Evolutionary conservation across 1,140 invertebrate genomes (phyloP).

Genomic region (Neotoxoptera formosana): DNA sequence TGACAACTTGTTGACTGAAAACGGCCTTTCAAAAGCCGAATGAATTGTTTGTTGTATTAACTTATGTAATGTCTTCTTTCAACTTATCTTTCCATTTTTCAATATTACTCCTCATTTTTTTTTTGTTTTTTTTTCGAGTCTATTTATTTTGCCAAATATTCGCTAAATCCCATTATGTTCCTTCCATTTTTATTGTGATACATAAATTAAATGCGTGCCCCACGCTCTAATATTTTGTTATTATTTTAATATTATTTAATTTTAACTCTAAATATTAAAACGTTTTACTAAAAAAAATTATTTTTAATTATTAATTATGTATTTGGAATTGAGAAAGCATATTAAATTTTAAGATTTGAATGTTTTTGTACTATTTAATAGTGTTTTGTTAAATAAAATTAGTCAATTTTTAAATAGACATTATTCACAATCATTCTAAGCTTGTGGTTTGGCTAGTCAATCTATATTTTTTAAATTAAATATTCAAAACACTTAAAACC

Average conservation of each 20-base stretch:
- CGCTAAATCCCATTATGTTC: slow-evolving; percentile 40
- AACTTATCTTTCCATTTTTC: slow-evolving; percentile 14
- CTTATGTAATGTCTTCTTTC: slow-evolving; percentile 37
- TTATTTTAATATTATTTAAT: slow-evolving; percentile 37
- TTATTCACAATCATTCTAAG: slow-evolving; percentile 1
- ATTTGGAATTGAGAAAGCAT: background rate
- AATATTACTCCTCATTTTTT: slow-evolving; percentile 31
- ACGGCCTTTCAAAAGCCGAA: slow-evolving; percentile 34
- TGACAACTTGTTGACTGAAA: slow-evolving; percentile 37
- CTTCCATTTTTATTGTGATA: slow-evolving; percentile 57
- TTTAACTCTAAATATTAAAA: background rate
- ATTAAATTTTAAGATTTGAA: slow-evolving; percentile 26
- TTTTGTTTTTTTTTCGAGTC: background rate
- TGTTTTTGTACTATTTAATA: slow-evolving; percentile 38
- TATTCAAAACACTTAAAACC: background rate
- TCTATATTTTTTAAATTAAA: slow-evolving; percentile 11
- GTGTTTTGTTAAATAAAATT: slow-evolving; percentile 31
- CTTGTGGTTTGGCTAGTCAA: slow-evolving; percentile 32
- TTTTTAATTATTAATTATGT: slow-evolving; percentile 25
- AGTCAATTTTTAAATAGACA: slow-evolving; percentile 24
- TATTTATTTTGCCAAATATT: slow-evolving; percentile 41
- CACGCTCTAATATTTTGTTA: slow-evolving; percentile 33
- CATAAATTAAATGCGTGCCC: slow-evolving; percentile 33
- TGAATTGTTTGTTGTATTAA: slow-evolving; percentile 40
- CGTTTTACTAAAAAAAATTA: background rate